Evolutionary conservation across 53 echinoderm and acorn worm species (phyloP), one percentile per base, ranked within the genome.

Genomic region (Echinometra lucunter): DNA sequence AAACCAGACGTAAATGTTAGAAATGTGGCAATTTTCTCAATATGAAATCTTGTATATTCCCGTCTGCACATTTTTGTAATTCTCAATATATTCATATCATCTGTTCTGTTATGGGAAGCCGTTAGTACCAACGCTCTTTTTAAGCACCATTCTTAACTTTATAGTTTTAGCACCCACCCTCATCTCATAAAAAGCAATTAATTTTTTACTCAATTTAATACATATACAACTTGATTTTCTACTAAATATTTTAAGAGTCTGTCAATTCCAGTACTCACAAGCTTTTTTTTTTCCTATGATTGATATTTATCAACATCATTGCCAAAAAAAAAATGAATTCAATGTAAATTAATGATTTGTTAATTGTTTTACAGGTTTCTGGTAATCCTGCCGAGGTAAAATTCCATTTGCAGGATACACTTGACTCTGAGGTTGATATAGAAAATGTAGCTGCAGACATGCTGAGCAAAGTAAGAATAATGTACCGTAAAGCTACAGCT

Each of bases 391-490:
- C 56, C 44, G 85, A 94, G 30, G 85, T 94, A 27, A 28, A 94
- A 37, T 94, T 94, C 85, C 94, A 94, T 17, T 44, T 94, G 45
- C 66, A 83, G 80, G 94, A 94, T 27, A 83, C 94, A 44, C 27
- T 83, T 1, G 94, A 94, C 66, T 94, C 94, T 21, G 66, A 94
- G 18, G 94, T 66, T 25, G 85, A 94, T 60, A 94, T 94, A 58
- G 94, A 94, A 63, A 94, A 94, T 63, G 94, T 94, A 12, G 94
- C 94, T n/a, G 94, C 94, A 58, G 94, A 82, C 37, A 94, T 94
- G 94, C 66, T 94, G 17, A 94, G 94, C 60, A 63, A 94, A 87
- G 94, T 94, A 94, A 57, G 78, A 42, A 5, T 35, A 78, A 30
- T 69, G 30, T 69, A 0, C 69, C 23, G 8, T 9, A 13, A 56